A percentile compares a stretch with the other conserved stretches of the same genome.
Evolutionary conservation across 1,140 invertebrate species (phyloP).

Genomic region (Lepidurus couesii): DNA sequence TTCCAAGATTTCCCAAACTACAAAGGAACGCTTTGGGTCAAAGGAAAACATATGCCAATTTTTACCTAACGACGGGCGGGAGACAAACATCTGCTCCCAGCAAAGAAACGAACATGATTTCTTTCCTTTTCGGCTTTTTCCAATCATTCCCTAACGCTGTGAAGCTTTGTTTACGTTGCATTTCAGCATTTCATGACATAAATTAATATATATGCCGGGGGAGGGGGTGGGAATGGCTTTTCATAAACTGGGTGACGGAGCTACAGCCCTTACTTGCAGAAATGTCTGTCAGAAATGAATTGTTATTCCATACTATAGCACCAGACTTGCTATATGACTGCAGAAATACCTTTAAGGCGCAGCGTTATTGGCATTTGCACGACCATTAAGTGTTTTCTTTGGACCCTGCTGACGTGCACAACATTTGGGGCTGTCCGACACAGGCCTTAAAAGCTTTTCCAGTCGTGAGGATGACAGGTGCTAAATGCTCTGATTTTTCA

Average conservation of each 20-base stretch:
- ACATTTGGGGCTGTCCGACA: background rate
- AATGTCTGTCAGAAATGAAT: background rate
- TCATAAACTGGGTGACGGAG: background rate
- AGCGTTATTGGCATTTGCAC: background rate
- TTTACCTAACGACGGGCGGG: background rate
- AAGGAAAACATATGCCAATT: background rate
- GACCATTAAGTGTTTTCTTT: background rate
- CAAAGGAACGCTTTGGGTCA: background rate
- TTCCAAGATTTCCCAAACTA: background rate
- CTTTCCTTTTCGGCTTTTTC: background rate
- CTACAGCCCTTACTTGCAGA: background rate
- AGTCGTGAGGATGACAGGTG: conserved; percentile 12
- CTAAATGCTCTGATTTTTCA: background rate
- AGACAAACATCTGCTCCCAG: background rate
- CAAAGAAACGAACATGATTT: background rate
- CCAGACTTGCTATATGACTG: background rate
- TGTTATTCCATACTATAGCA: background rate
- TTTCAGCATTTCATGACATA: background rate
- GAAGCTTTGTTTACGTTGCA: background rate
- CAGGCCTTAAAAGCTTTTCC: background rate
- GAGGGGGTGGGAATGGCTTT: background rate
- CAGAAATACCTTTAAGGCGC: background rate
- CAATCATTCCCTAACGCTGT: background rate
- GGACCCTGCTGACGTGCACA: background rate
- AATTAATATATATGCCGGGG: background rate